A percentile compares a stretch with the other conserved stretches of the same genome.
These are phyloP conservation scores for Catagonus wagneri DNA, from an alignment of 2,113 vertebrate genomes.

Conservation along the genomic window DNA sequence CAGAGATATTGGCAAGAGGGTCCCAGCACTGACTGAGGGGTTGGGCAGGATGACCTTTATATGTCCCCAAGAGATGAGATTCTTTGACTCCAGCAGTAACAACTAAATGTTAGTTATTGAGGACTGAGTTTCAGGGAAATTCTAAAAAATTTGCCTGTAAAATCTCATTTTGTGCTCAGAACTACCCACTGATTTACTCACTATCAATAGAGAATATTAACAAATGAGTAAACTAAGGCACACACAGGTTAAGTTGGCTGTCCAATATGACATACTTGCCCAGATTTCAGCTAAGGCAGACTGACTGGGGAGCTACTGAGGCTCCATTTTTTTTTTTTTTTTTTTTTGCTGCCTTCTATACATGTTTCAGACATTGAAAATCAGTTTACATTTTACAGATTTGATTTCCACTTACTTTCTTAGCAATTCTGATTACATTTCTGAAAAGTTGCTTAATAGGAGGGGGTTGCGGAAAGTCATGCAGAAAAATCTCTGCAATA, in stretches of 20 bases:
- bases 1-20: background rate
- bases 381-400: conserved; percentile 4
- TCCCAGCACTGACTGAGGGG: background rate
- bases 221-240: conserved; percentile 8
- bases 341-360: background rate
- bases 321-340: background rate
- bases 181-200: background rate
- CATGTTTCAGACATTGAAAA: background rate
- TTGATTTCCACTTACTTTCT: conserved; percentile 58
- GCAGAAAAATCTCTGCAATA: background rate
- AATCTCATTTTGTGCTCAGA: conserved; percentile 16
- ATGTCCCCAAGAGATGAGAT: background rate
- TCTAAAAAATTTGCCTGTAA: background rate
- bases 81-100: background rate
- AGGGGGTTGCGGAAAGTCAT: background rate
- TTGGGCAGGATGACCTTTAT: background rate
- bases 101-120: background rate
- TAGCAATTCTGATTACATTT: conserved; percentile 4
- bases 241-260: background rate
- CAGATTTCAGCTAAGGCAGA: background rate
- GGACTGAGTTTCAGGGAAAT: background rate
- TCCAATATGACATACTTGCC: background rate
- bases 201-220: background rate
- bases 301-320: background rate
- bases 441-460: background rate